Conservation (phyloP, 2,888 invertebrate genomes). For the Synanthedon tipuliformis region DNA sequence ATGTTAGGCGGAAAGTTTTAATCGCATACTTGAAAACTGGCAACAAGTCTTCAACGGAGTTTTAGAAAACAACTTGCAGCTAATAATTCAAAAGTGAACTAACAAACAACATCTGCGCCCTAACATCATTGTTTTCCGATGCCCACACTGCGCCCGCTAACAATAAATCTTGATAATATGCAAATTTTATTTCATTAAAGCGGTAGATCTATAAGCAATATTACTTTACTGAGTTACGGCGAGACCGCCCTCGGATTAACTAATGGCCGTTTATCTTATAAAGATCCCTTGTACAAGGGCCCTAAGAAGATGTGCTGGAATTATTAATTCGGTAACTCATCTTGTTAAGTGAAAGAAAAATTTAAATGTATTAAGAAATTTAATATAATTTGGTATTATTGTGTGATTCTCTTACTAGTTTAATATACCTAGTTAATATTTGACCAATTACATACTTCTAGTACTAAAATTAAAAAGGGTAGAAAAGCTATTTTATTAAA, state of each 20-base stretch:
- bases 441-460: too few species aligned
- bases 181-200: slow-evolving; percentile 69
- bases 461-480: too few species aligned
- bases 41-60: slow-evolving; percentile 7
- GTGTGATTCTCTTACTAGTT: too few species aligned
- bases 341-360: background rate
- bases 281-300: slow-evolving; percentile 26
- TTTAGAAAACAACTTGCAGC: slow-evolving; percentile 6
- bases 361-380: too few species aligned
- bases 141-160: slow-evolving; percentile 25
- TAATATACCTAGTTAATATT: too few species aligned
- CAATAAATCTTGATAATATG: slow-evolving; percentile 67
- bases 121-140: slow-evolving; percentile 56
- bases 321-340: slow-evolving; percentile 35
- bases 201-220: slow-evolving; percentile 62
- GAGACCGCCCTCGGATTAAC: slow-evolving; percentile 60
- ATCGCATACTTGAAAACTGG: slow-evolving; percentile 1
- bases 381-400: too few species aligned
- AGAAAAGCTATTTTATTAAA: too few species aligned
- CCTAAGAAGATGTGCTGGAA: slow-evolving; percentile 36
- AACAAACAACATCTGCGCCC: slow-evolving; percentile 24
- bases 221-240: slow-evolving; percentile 56
- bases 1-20: background rate
- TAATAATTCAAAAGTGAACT: slow-evolving; percentile 4
- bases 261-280: slow-evolving; percentile 69